phyloP scores from a whole-genome alignment of 2,797 vertebrate species.

The Manis javanica region DNA sequence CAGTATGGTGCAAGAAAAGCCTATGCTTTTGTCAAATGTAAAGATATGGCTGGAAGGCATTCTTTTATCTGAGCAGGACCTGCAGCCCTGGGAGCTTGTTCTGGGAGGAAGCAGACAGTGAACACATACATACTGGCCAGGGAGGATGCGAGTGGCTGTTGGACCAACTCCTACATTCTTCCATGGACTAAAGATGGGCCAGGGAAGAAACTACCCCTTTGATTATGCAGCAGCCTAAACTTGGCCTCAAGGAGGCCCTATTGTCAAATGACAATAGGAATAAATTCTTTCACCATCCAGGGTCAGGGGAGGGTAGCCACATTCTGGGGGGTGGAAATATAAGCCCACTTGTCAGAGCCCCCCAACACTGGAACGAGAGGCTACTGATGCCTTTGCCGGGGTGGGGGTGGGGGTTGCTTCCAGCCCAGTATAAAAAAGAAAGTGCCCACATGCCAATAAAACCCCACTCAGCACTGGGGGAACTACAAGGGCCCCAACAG shows the following conservation, averaged over 20 bases:
- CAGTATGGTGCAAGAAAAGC: background rate
- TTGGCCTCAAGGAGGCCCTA: slow-evolving; percentile 80
- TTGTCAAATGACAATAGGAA: slow-evolving; percentile 80
- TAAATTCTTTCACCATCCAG: slow-evolving; percentile 79
- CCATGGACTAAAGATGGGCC: slow-evolving; percentile 83
- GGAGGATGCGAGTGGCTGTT: slow-evolving; percentile 85
- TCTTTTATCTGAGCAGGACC: background rate
- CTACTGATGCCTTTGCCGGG: background rate
- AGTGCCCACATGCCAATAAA: slow-evolving; percentile 63
- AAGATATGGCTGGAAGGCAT: slow-evolving; percentile 24
- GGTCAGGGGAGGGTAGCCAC: slow-evolving; percentile 66
- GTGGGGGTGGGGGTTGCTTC: background rate
- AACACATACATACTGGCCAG: slow-evolving; percentile 81
- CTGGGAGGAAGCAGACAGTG: slow-evolving; percentile 75
- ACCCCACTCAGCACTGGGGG: slow-evolving; percentile 56
- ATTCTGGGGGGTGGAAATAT: slow-evolving; percentile 59
- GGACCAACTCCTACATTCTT: slow-evolving; percentile 85
- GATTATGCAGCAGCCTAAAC: slow-evolving; percentile 82
- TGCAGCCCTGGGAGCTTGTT: background rate
- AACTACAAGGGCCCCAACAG: slow-evolving; percentile 47
- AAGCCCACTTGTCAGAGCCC: background rate
- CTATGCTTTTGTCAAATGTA: background rate
- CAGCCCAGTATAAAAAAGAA: slow-evolving; percentile 14
- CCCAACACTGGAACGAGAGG: background rate
- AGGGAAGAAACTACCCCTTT: slow-evolving; percentile 80